phyloP scores from a whole-genome alignment of 2,797 vertebrate genomes.

The Aldrovandia affinis region DNA sequence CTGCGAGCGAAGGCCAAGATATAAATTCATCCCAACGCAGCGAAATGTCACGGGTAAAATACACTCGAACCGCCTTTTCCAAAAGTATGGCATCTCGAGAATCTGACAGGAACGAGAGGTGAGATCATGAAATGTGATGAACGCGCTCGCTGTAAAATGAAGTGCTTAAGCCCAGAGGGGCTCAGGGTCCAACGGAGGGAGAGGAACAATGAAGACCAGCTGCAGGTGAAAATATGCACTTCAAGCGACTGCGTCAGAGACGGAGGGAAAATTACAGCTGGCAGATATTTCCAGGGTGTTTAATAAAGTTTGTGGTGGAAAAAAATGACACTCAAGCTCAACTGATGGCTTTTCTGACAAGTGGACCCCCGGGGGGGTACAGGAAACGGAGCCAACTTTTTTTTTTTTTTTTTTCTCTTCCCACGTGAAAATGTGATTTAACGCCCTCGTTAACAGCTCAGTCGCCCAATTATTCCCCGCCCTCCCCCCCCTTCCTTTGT shows the following conservation, averaged over 20 bases:
- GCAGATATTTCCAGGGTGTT: background rate
- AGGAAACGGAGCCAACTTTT: constrained; percentile 23
- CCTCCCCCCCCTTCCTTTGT: background rate
- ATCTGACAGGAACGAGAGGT: background rate
- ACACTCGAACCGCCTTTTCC: background rate
- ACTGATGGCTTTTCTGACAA: constrained; percentile 16
- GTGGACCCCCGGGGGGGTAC: constrained; percentile 17
- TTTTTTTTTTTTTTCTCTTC: constrained; percentile 26
- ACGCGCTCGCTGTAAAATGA: background rate
- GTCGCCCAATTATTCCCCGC: background rate
- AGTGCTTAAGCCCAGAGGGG: constrained; percentile 7
- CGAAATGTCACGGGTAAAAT: constrained; percentile 15
- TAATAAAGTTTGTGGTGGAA: background rate
- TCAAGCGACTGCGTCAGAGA: background rate
- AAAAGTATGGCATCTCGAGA: background rate
- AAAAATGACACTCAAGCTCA: constrained; percentile 24
- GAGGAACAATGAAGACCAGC: background rate
- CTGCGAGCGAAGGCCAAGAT: background rate
- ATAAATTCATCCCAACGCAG: background rate
- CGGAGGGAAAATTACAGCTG: background rate
- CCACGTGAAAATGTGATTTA: constrained; percentile 30
- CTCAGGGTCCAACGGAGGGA: too few species aligned
- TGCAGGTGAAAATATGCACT: background rate
- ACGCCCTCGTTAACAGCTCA: constrained; percentile 18
- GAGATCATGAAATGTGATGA: background rate